Evolutionary conservation across 2,113 vertebrate species (phyloP), one percentile per base, ranked within the genome.

Genomic region (Eidolon helvum): DNA sequence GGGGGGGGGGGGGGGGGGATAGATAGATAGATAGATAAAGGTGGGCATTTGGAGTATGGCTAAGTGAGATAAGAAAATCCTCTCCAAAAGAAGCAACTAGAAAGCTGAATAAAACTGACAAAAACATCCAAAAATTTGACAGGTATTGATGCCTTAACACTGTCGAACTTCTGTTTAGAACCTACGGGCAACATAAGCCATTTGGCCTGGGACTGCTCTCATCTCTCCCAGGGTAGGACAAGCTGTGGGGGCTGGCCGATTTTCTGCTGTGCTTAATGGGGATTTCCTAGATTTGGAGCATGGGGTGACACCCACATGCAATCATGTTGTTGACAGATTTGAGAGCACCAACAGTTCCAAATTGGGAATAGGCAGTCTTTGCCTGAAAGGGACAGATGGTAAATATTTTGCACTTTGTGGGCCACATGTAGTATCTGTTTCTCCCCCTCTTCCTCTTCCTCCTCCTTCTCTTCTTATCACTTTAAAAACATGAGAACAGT

Each of bases 291-390:
- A 33, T 66, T 12, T 80, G 84, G 43, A 63, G 33, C 22, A 26
- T 8, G 1, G 26, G 14, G 9, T 59, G 19, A 61, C 26, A 55
- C 68, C 53, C 48, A 71, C 10, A 28, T 22, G 14, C 48, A 57
- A 8, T 5, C 26, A 2, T 1, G 0, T 0, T 4, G 0, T 40
- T 66, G 11, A 66, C 16, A 38, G 50, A 68, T 35, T 5, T 33
- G 24, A 35, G 16, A 35, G 33, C 12, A 9, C 43, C 53, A 45
- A 72, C 57, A 10, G 1, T 4, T 91, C 61, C 19, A 1, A 24
- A 66, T 8, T 28, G 22, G 18, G 21, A 28, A 55, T 4, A 66
- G 48, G 77, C 4, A 28, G 18, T 21, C 35, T 57, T 55, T 86
- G 14, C 53, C 66, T 43, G 8, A 26, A 61, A 33, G 40, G 15